Evolutionary conservation across 2,888 invertebrate species (phyloP), one percentile per base, ranked within the genome.

Genomic region (Syrphus vitripennis): DNA sequence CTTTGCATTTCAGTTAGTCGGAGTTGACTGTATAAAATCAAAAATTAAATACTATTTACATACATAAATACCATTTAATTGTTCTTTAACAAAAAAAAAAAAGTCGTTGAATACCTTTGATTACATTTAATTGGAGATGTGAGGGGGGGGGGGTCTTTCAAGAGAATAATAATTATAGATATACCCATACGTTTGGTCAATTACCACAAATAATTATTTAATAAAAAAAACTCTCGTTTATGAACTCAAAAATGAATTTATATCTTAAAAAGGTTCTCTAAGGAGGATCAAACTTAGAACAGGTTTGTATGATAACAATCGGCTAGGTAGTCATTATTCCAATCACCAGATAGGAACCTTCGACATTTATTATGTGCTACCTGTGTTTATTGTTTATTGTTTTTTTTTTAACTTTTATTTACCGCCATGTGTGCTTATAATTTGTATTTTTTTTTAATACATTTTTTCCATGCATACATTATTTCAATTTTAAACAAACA

Each of bases 291-390:
- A 65, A 82, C 65, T 71, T 57, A 59, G 65, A 82, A 71, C 77
- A 65, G 57, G 82, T 40, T 71, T 59, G n/a, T n/a, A n/a, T 14
- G 40, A 61, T 67, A 16, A 45, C 42, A 45, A 45, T 65, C 29
- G 29, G 29, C 19, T 29, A 45, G 50, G 77, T 50, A 34, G 82
- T 83, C 24, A 72, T 83, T 83, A 83, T 72, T 78, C 45, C 50
- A 83, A 69, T 78, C 82, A 67, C 34, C 34, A 37, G 72, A 72
- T 78, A 67, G 71, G 67, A 83, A 78, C 71, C 71, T 63, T 31
- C 21, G 19, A 10, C 53, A 59, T 74, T 31, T 48, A 26, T 70
- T 16, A 53, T 55, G 19, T 48, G 12, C n/a, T n/a, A n/a, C 42
- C 3, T 37, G 31, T 26, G 21, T 19, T 14, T 34, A 4, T 37